Base-by-base conservation (phyloP, 2,888 invertebrate species). In the Pristionchus japonicus region DNA sequence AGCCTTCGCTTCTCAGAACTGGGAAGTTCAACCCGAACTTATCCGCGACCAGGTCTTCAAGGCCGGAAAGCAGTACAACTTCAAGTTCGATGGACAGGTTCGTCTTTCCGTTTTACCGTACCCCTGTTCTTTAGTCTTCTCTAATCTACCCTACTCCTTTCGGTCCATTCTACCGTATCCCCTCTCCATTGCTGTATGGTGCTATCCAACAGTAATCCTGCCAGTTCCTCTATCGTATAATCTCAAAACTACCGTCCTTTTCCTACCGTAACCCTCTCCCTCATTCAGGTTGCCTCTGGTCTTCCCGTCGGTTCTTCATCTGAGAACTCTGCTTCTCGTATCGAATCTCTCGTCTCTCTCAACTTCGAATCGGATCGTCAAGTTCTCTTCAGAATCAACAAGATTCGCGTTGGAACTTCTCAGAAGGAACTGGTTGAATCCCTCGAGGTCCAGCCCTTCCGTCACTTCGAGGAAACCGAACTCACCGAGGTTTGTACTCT, bases 261-360 rank as follows among this genome's bases (percentile, higher is more conserved):
- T 6, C 6, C 57, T 57, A 57, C 57, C 57, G 57, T 57, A n/a
- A 23, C 20, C 6, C 11, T 17, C 27, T 15, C 11, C 23, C 13
- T 34, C 84, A 89, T 91, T 64, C 93, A 93, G 87, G 87, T 93
- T 86, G 89, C 92, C 34, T 90, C 91, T 85, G 93, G 93, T 43
- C 89, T 93, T n/a, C 92, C 93, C 82, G 74, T 90, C 83, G 88
- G 92, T 88, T 89, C 90, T 77, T 89, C 90, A 15, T 88, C 90
- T n/a, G 92, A 92, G 89, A 89, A 91, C 89, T 89, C 92, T 85
- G 91, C 90, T 88, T 90, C 91, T 88, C 91, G 93, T 31, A 85
- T 93, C 86, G 92, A 92, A 88, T 89, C 92, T 67, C 83, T 90
- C 88, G 90, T 92, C 89, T 90, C 89, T 47, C 86, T 93, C 88